These are phyloP conservation scores for Cassiopea andromeda DNA, from an alignment of 30 jellyfish, hydroid and myxozoan species.

Conservation along the genomic window DNA sequence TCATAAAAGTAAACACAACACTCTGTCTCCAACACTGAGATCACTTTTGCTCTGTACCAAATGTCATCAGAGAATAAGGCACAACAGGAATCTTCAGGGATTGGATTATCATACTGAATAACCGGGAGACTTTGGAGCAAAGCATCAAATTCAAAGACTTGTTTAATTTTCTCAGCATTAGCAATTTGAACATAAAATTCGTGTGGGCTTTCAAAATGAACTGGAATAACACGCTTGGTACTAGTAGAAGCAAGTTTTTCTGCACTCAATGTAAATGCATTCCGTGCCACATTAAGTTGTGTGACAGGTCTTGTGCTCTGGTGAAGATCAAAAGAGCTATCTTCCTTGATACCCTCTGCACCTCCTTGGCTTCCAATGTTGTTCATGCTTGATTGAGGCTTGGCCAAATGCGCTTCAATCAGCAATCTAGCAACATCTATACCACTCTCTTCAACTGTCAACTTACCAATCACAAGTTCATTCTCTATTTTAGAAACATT, in stretches of 20 bases:
- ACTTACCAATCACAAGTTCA: constrained; percentile 2
- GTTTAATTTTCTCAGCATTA: constrained; percentile 36
- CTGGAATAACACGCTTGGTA: constrained; percentile 28
- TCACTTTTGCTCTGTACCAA: constrained; percentile 78
- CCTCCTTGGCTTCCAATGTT: too few species aligned
- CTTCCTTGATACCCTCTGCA: neutral
- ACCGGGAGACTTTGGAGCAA: constrained; percentile 6
- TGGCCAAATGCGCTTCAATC: constrained; percentile 32
- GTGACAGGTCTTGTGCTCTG: neutral
- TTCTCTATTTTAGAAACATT: constrained; percentile 4
- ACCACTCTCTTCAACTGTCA: neutral
- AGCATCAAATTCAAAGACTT: constrained; percentile 47
- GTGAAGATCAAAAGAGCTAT: too few species aligned
- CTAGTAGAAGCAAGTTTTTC: neutral
- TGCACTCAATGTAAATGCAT: constrained; percentile 1
- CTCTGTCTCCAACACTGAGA: constrained; percentile 3
- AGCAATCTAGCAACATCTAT: constrained; percentile 10
- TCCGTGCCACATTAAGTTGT: neutral
- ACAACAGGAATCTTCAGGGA: constrained; percentile 23
- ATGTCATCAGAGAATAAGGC: constrained; percentile 55
- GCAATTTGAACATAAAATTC: constrained; percentile 65
- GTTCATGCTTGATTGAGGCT: neutral
- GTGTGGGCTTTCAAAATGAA: constrained; percentile 67
- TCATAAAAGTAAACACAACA: constrained; percentile 42
- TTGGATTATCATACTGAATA: constrained; percentile 9